Evolutionary conservation across 2,113 vertebrate genomes (phyloP), one percentile per base, ranked within the genome.

Genomic region (Oxyura jamaicensis): DNA sequence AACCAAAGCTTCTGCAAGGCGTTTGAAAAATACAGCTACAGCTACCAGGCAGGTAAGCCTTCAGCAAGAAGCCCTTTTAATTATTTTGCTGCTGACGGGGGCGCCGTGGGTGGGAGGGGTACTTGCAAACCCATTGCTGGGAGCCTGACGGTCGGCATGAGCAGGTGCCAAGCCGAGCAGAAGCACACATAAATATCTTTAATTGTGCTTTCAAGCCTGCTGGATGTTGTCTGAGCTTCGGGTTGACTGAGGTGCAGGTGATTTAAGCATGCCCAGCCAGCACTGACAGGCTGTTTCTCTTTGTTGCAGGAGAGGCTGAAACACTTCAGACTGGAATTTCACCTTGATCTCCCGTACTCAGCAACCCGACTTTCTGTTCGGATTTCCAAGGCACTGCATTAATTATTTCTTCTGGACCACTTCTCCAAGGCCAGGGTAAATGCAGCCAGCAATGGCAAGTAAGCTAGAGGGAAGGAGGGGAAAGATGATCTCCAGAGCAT

Each of bases 331-430:
- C 79, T 33, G 28, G 60, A 35, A 25, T 42, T 35, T 90, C 19
- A 20, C 95, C 93, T 95, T 92, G 58, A 90, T 91, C 91, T 94
- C 75, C 71, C 77, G 91, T 84, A 79, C 53, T 76, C 73, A 92
- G 91, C 74, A 89, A n/a, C 8, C 14, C 0, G 0, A 39, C 17
- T 82, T 72, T 39, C 68, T 66, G 21, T 58, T 86, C 85, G 87
- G 67, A 66, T 91, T 90, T 79, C 78, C 76, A 79, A 73, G 65
- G 44, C 1, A 3, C 26, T 2, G 13, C 1, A 1, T 14, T 55
- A 44, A 2, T 9, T 33, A 2, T 48, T 85, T 83, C 23, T 59
- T 66, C 79, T 46, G 16, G 9, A 44, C 19, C 2, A 1, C 10
- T 65, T 83, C 35, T 88, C 39, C 23, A 39, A 42, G 31, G 12